A percentile compares a stretch with the other conserved stretches of the same genome.
These are phyloP conservation scores for Yponomeuta evonymella DNA, from an alignment of 2,888 invertebrate genomes.

Conservation along the genomic window DNA sequence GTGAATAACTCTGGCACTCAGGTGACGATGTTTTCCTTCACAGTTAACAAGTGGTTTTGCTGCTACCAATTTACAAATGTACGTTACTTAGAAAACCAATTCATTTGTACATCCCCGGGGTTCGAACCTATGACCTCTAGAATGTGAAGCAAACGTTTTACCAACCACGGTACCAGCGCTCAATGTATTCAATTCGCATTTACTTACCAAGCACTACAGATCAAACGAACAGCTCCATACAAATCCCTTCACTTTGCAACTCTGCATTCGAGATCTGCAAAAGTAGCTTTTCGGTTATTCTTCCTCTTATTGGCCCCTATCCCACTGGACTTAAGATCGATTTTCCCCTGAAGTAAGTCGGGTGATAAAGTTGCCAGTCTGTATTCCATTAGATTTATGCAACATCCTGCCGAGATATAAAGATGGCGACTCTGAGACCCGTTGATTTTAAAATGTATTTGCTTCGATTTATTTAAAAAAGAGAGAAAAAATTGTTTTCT, in stretches of 20 bases:
- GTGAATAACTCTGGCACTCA: too few relatives aligned
- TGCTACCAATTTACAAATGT: too few relatives aligned
- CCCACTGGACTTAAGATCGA: not conserved
- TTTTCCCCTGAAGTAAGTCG: not conserved
- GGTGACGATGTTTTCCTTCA: too few relatives aligned
- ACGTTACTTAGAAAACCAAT: too few relatives aligned
- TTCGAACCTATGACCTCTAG: too few relatives aligned
- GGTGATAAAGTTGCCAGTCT: not conserved
- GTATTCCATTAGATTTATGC: conserved; percentile 3
- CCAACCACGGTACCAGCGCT: too few relatives aligned
- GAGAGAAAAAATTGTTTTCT: not conserved
- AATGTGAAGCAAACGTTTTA: too few relatives aligned
- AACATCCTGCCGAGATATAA: not conserved
- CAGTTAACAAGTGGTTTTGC: too few relatives aligned
- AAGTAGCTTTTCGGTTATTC: not conserved
- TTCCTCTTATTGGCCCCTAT: not conserved
- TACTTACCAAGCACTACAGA: too few relatives aligned
- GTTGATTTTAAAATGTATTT: conserved; percentile 2
- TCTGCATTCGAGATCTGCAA: not conserved
- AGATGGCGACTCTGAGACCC: not conserved
- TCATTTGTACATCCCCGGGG: too few relatives aligned
- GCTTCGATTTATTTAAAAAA: not conserved
- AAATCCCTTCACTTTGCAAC: not conserved
- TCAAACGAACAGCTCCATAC: not conserved
- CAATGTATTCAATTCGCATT: too few relatives aligned